Evolutionary conservation across 2,113 vertebrate genomes (phyloP).

Genomic region (Helogale parvula): DNA sequence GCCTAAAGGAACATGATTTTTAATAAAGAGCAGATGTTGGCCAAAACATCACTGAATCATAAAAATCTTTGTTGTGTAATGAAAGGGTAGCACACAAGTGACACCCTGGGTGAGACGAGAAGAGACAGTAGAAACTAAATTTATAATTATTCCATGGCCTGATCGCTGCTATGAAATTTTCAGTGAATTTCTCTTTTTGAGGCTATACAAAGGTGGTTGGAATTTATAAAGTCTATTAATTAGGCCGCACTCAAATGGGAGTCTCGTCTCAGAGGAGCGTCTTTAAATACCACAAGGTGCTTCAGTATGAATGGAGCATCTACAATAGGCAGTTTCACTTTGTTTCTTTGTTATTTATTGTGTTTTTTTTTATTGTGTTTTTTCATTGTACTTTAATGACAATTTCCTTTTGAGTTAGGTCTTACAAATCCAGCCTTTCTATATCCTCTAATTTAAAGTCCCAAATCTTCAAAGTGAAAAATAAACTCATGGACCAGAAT

Average conservation of each 20-base stretch:
- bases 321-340: constrained; percentile 50
- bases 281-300: constrained; percentile 66
- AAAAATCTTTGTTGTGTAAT: background rate
- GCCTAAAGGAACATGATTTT: constrained; percentile 50
- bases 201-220: background rate
- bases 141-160: background rate
- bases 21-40: constrained; percentile 57
- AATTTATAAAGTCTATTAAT: constrained; percentile 66
- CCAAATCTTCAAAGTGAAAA: constrained; percentile 37
- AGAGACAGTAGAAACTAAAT: background rate
- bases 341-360: constrained; percentile 29
- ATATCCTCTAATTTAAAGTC: constrained; percentile 68
- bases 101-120: background rate
- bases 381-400: constrained; percentile 47
- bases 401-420: constrained; percentile 53
- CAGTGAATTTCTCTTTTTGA: background rate
- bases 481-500: constrained; percentile 25
- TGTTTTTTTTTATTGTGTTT: constrained; percentile 65
- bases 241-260: constrained; percentile 46
- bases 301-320: constrained; percentile 65
- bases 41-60: constrained; percentile 29
- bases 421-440: constrained; percentile 55
- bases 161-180: background rate
- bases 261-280: constrained; percentile 51
- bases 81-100: background rate